Conservation (phyloP, 2,888 invertebrate genomes). For the Phyllotreta striolata region DNA sequence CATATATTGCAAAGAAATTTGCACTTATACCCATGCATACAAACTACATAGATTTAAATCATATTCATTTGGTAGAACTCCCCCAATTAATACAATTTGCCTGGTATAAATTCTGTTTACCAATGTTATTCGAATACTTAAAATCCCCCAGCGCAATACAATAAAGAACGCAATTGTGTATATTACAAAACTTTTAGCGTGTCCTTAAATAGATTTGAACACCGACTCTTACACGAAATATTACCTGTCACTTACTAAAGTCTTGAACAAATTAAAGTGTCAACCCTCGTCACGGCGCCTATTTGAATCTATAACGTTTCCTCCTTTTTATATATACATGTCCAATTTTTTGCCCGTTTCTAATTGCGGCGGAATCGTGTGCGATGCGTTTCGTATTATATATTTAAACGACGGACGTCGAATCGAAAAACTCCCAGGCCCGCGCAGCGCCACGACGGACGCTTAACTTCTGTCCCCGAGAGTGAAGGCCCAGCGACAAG, state of each 20-base stretch:
- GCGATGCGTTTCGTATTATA: conserved; percentile 15
- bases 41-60: no score
- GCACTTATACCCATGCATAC: no score
- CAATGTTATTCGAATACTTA: no score
- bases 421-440: conserved; percentile 19
- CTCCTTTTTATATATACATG: conserved; percentile 27
- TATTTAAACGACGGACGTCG: conserved; percentile 20
- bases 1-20: no score
- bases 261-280: conserved; percentile 39
- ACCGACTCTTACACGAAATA: conserved; percentile 22
- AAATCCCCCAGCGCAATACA: no score
- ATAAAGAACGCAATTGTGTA: no score
- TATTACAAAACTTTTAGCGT: conserved; percentile 1
- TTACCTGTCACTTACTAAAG: conserved; percentile 26
- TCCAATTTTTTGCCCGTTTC: conserved; percentile 17
- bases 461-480: conserved; percentile 6
- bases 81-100: no score
- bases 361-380: conserved; percentile 20
- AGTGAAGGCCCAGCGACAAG: conserved; percentile 10
- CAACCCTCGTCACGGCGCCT: conserved; percentile 40
- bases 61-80: no score
- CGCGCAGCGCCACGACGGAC: neutral
- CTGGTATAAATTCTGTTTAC: no score
- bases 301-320: conserved; percentile 38
- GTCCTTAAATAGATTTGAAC: conserved; percentile 23